Evolutionary conservation across 2,113 vertebrate genomes (phyloP).

Genomic region (Lynx canadensis): DNA sequence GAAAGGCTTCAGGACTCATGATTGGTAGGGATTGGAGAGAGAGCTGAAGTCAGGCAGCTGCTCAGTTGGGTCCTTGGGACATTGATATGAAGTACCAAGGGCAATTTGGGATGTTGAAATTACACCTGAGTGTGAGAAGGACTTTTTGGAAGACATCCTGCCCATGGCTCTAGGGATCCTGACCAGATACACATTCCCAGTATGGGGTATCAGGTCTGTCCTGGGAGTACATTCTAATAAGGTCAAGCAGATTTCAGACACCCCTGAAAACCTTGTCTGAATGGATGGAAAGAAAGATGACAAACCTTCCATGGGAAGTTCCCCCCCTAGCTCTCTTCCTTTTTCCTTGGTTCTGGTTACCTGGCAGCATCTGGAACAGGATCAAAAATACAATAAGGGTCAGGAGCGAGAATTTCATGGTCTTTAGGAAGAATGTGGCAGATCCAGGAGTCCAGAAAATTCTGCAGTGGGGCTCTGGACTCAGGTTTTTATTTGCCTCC

Average conservation of each 20-base stretch:
- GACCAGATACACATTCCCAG: neutral
- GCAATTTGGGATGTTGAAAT: neutral
- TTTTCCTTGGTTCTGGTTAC: conserved; percentile 45
- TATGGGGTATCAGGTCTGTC: neutral
- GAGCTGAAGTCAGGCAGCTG: neutral
- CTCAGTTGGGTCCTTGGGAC: neutral
- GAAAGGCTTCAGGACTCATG: neutral
- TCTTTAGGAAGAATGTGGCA: conserved; percentile 20
- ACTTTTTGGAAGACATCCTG: neutral
- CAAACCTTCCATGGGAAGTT: neutral
- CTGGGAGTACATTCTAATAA: neutral
- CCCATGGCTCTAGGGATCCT: neutral
- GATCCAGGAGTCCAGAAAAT: conserved; percentile 26
- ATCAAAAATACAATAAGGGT: conserved; percentile 33
- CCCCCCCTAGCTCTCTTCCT: neutral
- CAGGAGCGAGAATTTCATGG: conserved; percentile 58
- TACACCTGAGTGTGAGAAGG: neutral
- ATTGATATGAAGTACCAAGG: neutral
- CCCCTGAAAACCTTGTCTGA: neutral
- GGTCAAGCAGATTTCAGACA: neutral
- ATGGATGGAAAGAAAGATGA: neutral
- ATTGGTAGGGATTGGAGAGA: neutral
- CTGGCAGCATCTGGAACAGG: conserved; percentile 62
- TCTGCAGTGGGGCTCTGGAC: neutral
- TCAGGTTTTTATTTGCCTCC: conserved; percentile 54